Conservation (phyloP, 2,797 vertebrate species). For the Trachops cirrhosus region DNA sequence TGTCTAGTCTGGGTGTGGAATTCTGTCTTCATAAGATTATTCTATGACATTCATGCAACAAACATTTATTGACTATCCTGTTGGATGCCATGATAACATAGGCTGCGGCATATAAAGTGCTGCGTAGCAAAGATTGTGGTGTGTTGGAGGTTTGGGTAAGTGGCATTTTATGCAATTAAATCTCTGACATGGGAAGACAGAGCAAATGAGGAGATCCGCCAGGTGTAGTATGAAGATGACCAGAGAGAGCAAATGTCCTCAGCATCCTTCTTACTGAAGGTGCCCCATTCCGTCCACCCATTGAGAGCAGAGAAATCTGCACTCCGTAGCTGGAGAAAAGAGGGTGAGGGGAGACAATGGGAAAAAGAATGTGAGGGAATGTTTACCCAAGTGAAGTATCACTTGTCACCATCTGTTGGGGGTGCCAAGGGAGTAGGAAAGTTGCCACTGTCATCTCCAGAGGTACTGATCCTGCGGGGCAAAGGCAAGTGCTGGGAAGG, state of each 20-base stretch:
- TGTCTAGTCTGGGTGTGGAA: background rate
- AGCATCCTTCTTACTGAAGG: background rate
- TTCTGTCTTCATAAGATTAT: background rate
- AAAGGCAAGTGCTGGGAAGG: background rate
- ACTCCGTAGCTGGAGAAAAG: background rate
- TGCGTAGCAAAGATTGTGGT: background rate
- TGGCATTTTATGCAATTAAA: background rate
- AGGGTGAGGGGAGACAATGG: background rate
- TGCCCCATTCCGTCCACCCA: no score
- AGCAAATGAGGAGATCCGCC: background rate
- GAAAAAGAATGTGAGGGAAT: background rate
- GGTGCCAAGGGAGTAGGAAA: rapidly evolving
- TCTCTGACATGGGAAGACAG: background rate
- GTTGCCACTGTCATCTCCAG: background rate
- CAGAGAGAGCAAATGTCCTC: background rate
- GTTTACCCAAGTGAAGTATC: no score
- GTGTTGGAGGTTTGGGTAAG: background rate
- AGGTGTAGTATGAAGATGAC: background rate
- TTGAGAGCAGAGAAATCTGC: background rate
- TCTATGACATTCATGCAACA: background rate
- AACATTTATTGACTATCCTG: background rate
- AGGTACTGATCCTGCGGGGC: background rate
- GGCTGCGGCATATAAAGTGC: background rate
- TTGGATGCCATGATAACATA: background rate
- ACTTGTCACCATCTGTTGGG: background rate